These are phyloP conservation scores for Gallinago jamesoni DNA, from an alignment of 2,113 vertebrate genomes.

Conservation along the genomic window DNA sequence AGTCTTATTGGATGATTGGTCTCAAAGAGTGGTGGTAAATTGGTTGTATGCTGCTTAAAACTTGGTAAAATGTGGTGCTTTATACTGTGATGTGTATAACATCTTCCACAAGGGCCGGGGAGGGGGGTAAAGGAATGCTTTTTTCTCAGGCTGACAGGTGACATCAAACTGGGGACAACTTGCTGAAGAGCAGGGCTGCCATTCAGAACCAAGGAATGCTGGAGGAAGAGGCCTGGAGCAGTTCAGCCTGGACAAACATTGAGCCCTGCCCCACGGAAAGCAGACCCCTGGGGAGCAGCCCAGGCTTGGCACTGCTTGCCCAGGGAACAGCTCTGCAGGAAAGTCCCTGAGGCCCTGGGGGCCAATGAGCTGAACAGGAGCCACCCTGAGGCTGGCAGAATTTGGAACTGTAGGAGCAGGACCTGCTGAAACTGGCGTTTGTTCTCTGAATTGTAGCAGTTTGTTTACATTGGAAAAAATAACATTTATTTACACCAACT, in stretches of 20 bases:
- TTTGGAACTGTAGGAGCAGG: background rate
- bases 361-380: accelerated
- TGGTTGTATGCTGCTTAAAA: background rate
- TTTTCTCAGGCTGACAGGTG: background rate
- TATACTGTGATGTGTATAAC: accelerated
- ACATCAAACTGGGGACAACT: background rate
- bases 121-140: accelerated
- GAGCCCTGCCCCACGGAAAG: background rate
- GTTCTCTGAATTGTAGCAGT: background rate
- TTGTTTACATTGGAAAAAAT: background rate
- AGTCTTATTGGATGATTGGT: background rate
- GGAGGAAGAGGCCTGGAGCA: background rate
- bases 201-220: accelerated
- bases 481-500: background rate
- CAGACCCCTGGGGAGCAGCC: accelerated
- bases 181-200: background rate
- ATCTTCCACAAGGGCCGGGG: accelerated
- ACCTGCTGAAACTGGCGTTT: background rate
- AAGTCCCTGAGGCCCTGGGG: background rate
- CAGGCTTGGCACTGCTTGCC: background rate
- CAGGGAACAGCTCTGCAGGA: background rate
- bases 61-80: too few species aligned
- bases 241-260: background rate
- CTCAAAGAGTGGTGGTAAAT: background rate
- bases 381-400: background rate